These are phyloP conservation scores for Pseudomugil tenellus DNA, from an alignment of 2,797 vertebrate species.

Conservation along the genomic window DNA sequence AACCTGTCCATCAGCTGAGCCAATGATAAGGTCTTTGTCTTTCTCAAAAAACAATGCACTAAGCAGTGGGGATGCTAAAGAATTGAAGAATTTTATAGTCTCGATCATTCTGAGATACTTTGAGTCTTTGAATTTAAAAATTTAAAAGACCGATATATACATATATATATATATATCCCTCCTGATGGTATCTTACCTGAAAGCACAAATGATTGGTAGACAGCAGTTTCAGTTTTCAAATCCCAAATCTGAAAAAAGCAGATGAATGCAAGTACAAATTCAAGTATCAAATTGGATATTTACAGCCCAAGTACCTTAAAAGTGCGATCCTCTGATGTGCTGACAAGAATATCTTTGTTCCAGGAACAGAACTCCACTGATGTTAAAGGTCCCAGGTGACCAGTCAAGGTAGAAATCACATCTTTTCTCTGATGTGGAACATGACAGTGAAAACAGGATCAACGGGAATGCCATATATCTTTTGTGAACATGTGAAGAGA, in stretches of 20 bases:
- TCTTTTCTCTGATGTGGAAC: conserved; percentile 63
- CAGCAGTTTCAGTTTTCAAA: conserved; percentile 69
- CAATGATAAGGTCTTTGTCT: conserved; percentile 82
- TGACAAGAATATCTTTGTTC: conserved; percentile 82
- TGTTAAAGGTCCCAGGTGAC: conserved; percentile 86
- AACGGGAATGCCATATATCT: neutral
- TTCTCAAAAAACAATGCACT: conserved; percentile 81
- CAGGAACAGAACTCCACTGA: conserved; percentile 88
- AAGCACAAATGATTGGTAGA: conserved; percentile 87
- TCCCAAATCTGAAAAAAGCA: conserved; percentile 85
- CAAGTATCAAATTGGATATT: neutral
- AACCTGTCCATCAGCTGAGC: conserved; percentile 89
- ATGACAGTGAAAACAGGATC: conserved; percentile 1
- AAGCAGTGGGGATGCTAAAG: conserved; percentile 85
- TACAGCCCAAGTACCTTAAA: conserved; percentile 83
- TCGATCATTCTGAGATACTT: neutral
- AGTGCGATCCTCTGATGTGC: conserved; percentile 90
- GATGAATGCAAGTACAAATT: neutral
- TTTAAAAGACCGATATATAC: no score
- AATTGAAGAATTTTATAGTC: neutral
- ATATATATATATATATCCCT: no score
- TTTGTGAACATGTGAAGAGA: neutral
- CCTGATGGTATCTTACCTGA: conserved; percentile 82
- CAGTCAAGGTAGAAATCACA: conserved; percentile 74
- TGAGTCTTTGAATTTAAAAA: neutral